Conservation (phyloP, 2,888 invertebrate genomes). For the Nezara viridula region DNA sequence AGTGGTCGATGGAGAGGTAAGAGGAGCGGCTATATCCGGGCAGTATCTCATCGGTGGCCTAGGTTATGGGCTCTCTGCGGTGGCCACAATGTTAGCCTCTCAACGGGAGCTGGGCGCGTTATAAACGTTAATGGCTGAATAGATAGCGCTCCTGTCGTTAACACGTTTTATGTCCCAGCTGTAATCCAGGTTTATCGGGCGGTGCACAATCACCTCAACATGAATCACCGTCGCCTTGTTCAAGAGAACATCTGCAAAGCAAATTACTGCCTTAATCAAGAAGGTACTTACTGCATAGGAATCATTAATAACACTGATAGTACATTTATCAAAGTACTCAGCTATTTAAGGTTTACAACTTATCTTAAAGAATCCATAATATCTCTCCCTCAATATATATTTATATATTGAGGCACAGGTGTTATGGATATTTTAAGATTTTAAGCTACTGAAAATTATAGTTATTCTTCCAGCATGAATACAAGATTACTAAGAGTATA, state of each 20-base stretch:
- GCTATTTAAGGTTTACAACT: too few species aligned
- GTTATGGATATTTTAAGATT: too few species aligned
- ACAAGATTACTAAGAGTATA: too few species aligned
- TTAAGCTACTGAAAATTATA: too few species aligned
- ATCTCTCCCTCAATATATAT: too few species aligned
- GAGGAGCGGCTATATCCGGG: background rate
- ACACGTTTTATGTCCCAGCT: background rate
- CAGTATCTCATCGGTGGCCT: background rate
- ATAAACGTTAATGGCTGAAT: background rate
- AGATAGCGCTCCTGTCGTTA: constrained; percentile 20
- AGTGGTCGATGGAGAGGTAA: background rate
- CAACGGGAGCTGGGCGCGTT: background rate
- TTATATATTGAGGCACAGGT: too few species aligned
- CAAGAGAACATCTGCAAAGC: background rate
- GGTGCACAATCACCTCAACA: too few species aligned
- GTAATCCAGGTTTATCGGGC: background rate
- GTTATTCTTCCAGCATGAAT: too few species aligned
- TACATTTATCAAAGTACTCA: too few species aligned
- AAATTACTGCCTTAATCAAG: background rate
- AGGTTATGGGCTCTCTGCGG: constrained; percentile 5
- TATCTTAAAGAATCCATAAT: too few species aligned
- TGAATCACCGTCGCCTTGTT: background rate
- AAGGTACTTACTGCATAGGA: background rate
- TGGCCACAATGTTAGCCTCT: background rate
- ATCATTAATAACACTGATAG: too few species aligned